Percentiles rank a stretch among this genome's conserved stretches.
Conservation (phyloP, 1,140 invertebrate species). For the Hycleus phaleratus region DNA sequence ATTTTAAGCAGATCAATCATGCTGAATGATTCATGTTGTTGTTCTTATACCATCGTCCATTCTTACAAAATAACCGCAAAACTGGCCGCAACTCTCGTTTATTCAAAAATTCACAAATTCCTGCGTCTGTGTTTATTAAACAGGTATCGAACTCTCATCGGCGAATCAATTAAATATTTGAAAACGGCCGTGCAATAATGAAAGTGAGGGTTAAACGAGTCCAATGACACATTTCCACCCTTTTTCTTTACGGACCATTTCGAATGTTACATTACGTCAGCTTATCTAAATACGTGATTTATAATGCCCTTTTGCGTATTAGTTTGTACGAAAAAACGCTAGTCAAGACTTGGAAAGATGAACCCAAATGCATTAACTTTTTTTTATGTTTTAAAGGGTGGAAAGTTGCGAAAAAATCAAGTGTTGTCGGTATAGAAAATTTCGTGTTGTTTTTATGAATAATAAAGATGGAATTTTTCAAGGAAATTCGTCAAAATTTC, state of each 20-base stretch:
- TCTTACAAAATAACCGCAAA: conserved; percentile 1
- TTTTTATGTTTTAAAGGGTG: too few relatives aligned
- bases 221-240: conserved; percentile 14
- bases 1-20: conserved; percentile 21
- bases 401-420: too few relatives aligned
- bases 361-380: too few relatives aligned
- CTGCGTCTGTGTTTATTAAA: too few relatives aligned
- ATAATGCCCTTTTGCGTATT: not conserved
- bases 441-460: too few relatives aligned
- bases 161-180: conserved; percentile 17
- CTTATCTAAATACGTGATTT: conserved; percentile 20
- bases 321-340: not conserved
- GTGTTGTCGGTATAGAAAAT: too few relatives aligned
- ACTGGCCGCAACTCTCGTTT: conserved; percentile 17
- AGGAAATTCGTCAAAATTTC: too few relatives aligned
- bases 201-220: not conserved
- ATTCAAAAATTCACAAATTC: conserved; percentile 5
- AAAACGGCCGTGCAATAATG: not conserved
- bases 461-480: too few relatives aligned
- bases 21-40: conserved; percentile 20
- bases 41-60: not conserved
- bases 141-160: not conserved
- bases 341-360: not conserved
- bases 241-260: conserved; percentile 16
- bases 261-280: conserved; percentile 5